These are phyloP conservation scores for Pelodiscus sinensis DNA, from an alignment of 2,113 vertebrate genomes.

Conservation along the genomic window DNA sequence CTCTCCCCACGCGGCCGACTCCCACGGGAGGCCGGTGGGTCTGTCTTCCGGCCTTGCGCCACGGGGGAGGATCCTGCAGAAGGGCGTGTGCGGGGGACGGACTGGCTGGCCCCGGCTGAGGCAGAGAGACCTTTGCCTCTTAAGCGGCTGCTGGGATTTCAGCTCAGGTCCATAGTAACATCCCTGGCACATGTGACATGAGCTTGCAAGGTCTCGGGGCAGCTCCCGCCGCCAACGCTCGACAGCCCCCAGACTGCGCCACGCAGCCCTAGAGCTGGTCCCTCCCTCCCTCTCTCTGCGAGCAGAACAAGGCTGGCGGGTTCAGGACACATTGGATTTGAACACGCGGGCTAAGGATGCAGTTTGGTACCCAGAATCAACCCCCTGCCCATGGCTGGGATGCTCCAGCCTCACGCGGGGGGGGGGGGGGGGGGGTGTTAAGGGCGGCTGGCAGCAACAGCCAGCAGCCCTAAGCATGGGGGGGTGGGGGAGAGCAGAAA, in stretches of 20 bases:
- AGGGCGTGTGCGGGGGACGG: background rate
- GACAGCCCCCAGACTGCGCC: background rate
- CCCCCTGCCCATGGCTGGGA: no score
- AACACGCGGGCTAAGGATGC: background rate
- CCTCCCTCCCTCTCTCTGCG: no score
- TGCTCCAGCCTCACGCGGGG: no score
- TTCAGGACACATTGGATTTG: background rate
- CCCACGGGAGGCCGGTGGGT: no score
- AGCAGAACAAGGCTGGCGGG: background rate
- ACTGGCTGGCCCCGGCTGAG: background rate
- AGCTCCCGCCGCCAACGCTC: no score
- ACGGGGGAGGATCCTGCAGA: background rate
- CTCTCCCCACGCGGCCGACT: background rate
- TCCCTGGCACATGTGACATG: background rate
- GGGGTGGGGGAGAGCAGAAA: no score
- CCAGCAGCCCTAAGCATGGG: no score
- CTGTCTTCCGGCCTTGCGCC: no score
- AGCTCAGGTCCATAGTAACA: background rate
- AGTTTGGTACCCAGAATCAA: no score
- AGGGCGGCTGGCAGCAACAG: no score
- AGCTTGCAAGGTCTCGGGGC: background rate
- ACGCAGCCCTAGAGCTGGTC: no score
- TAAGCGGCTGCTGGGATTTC: background rate
- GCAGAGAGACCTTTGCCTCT: background rate
- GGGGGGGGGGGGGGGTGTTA: no score